A percentile compares a stretch with the other conserved stretches of the same genome.
These are phyloP conservation scores for Neomonachus schauinslandi DNA, from an alignment of 2,113 vertebrate genomes.

Conservation along the genomic window DNA sequence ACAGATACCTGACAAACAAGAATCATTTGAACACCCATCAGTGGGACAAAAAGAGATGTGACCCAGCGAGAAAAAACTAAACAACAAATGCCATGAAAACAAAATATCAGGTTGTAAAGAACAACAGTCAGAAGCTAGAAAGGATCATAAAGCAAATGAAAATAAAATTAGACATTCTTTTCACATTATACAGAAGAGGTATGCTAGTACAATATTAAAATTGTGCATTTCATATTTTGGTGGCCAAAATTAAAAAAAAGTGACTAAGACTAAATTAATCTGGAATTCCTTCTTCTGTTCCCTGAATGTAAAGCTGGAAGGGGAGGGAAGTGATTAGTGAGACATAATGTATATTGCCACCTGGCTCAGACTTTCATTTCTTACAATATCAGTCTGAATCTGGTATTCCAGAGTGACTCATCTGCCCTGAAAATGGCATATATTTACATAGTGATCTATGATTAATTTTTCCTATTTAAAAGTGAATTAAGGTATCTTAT, in stretches of 20 bases:
- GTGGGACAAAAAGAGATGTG: neutral
- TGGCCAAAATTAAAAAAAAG: neutral
- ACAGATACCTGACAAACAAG: neutral
- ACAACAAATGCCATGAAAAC: neutral
- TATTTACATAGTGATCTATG: neutral
- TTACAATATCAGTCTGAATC: fast-evolving
- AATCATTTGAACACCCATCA: neutral
- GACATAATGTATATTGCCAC: fast-evolving
- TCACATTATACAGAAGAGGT: neutral
- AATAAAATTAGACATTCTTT: neutral
- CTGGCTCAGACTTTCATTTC: no score
- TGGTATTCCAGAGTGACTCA: no score
- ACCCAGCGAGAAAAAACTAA: neutral
- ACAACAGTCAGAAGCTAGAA: neutral
- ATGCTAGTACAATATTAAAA: neutral
- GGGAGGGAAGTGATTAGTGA: neutral
- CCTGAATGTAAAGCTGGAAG: no score
- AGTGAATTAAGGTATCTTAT: neutral
- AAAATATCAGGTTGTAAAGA: neutral
- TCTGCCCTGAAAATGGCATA: neutral
- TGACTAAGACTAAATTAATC: neutral
- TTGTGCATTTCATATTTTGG: constrained; percentile 24
- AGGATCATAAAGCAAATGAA: neutral
- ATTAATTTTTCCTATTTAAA: neutral
- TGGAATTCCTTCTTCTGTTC: neutral